Percentiles rank a stretch among this genome's conserved stretches.
These are phyloP conservation scores for Zoanthus solanderi DNA, from an alignment of 92 coral and sea anemone species.

Conservation along the genomic window DNA sequence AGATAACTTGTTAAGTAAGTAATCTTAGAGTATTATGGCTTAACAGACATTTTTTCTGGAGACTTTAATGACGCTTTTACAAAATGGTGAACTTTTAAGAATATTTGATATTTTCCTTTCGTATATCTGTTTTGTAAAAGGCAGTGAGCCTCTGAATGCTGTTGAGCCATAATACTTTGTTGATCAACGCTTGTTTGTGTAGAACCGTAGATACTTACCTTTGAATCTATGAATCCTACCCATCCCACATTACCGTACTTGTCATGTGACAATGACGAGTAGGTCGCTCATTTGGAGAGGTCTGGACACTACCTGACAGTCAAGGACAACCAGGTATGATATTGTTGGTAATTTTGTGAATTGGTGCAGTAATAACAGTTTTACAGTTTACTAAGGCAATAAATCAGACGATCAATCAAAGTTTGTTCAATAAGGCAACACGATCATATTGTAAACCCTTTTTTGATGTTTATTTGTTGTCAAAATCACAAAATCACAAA, in stretches of 20 bases:
- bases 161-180: slow-evolving; percentile 40
- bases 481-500: no score
- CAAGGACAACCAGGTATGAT: slow-evolving; percentile 99
- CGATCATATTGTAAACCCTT: no score
- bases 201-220: slow-evolving; percentile 98
- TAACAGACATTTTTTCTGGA: background rate
- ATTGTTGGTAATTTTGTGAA: background rate
- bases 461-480: no score
- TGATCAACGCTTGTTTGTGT: slow-evolving; percentile 80
- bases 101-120: background rate
- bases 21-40: background rate
- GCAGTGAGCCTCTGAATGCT: background rate
- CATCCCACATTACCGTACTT: slow-evolving; percentile 73
- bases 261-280: slow-evolving; percentile 82
- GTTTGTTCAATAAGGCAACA: no score
- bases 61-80: background rate
- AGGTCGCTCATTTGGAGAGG: slow-evolving; percentile 99
- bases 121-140: no score
- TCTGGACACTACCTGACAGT: slow-evolving; percentile 99
- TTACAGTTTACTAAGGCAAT: background rate
- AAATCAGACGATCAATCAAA: no score
- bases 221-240: slow-evolving; percentile 92
- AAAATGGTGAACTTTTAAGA: background rate
- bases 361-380: background rate
- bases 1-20: background rate